Conservation (phyloP, 2,888 invertebrate species). For the Drosophila aldrichi region DNA sequence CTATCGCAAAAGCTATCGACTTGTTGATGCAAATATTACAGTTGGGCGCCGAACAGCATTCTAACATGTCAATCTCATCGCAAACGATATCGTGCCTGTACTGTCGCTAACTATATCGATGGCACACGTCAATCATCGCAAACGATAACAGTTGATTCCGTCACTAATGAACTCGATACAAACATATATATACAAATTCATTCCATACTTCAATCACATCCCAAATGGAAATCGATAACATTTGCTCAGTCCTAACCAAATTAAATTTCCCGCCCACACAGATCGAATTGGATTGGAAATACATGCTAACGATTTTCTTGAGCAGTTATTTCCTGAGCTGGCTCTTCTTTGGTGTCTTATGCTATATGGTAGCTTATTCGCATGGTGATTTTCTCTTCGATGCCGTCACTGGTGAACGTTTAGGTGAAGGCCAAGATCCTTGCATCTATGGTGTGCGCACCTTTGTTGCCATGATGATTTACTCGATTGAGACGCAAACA, state of each 20-base stretch:
- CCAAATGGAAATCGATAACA: slow-evolving; percentile 12
- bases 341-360: slow-evolving; percentile 91
- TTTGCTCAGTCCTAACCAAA: slow-evolving; percentile 10
- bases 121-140: slow-evolving; percentile 4
- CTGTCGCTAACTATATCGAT: slow-evolving; percentile 2
- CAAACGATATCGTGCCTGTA: not conserved
- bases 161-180: not conserved
- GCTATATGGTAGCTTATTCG: slow-evolving; percentile 91
- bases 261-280: slow-evolving; percentile 39
- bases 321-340: slow-evolving; percentile 93
- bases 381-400: slow-evolving; percentile 91
- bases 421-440: slow-evolving; percentile 85
- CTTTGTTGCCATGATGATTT: slow-evolving; percentile 90
- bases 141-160: slow-evolving; percentile 15
- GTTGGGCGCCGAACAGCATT: not conserved
- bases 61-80: not conserved
- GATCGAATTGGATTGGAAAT: slow-evolving; percentile 93
- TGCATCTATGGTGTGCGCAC: slow-evolving; percentile 88
- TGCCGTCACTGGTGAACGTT: slow-evolving; percentile 83
- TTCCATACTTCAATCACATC: no score
- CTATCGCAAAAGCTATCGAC: not conserved
- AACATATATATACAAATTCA: no score
- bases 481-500: slow-evolving; percentile 94
- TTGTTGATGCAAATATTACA: not conserved
- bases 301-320: slow-evolving; percentile 94